These are phyloP conservation scores for Limnephilus auricula DNA, from an alignment of 2,888 invertebrate genomes.

Conservation along the genomic window DNA sequence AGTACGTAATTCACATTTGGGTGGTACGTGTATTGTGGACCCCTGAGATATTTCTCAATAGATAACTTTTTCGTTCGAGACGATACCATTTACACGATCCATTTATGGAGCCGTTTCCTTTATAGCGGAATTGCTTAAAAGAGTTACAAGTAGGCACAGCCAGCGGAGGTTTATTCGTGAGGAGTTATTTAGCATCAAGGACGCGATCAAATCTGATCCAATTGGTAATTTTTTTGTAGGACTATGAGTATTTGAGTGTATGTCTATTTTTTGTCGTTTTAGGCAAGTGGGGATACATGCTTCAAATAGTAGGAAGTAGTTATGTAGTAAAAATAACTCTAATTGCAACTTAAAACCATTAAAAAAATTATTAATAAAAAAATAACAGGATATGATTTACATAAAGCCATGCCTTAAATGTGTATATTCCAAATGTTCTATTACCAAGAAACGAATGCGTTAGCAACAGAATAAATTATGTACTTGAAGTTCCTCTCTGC, in stretches of 20 bases:
- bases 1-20: not conserved
- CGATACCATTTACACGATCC: conserved; percentile 4
- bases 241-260: not conserved
- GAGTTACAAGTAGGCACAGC: not conserved
- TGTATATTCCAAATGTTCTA: too few relatives aligned
- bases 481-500: too few relatives aligned
- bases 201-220: not conserved
- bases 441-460: too few relatives aligned
- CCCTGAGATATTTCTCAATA: conserved; percentile 9
- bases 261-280: not conserved
- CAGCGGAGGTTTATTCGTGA: not conserved
- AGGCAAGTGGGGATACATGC: not conserved
- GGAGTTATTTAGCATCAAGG: not conserved
- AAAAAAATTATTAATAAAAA: too few relatives aligned
- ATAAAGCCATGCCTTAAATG: too few relatives aligned
- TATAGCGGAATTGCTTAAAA: conserved; percentile 1
- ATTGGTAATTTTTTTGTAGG: not conserved
- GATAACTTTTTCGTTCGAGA: conserved; percentile 6
- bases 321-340: too few relatives aligned
- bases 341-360: too few relatives aligned
- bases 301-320: not conserved
- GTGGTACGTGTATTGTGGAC: conserved; percentile 10
- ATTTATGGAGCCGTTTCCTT: not conserved
- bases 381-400: not conserved
- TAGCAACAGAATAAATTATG: too few relatives aligned